Evolutionary conservation across 2,888 invertebrate species (phyloP), one percentile per base, ranked within the genome.

Genomic region (Cerastoderma edule): DNA sequence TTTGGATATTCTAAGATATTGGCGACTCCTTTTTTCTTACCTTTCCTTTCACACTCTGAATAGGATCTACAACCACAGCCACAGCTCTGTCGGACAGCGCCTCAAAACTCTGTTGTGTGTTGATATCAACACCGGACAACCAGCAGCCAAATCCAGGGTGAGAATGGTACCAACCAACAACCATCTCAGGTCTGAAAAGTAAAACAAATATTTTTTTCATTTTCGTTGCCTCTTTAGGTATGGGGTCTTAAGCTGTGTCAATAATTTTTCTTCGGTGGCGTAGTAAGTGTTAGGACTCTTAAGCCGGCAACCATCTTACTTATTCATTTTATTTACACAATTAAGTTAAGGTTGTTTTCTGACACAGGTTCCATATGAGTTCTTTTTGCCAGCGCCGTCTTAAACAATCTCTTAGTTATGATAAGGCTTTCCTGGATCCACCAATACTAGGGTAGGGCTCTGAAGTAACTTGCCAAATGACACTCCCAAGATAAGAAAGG

Each of bases 131-230:
- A 54, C 93, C 99, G 16, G 99, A 99, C 79, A 99, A 94, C 99
- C 99, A 99, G 93, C 99, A 99, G 53, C 99, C 99, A 93, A 99
- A 99, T 44, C 99, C 99, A 87, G 99, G 99, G 95, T 99, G 99
- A 67, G 99, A 99, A 92, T 99, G 99, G 93, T 99, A 99, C 95
- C 95, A 95, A 83, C 98, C 99, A 69, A 99, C 99, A 24, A 99
- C 99, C 99, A 99, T 99, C 94, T 99, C 99, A 0, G 99, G 99
- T 70, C 99, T 93, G 81, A 60, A 60, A 60, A 3, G 13, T 5
- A 50, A n/a, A n/a, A n/a, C n/a, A n/a, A n/a, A n/a, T n/a, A n/a
- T n/a, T n/a, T n/a, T n/a, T n/a, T n/a, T n/a, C n/a, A n/a, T n/a
- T n/a, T n/a, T n/a, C n/a, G n/a, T n/a, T n/a, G n/a, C 46, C 46